These are phyloP conservation scores for Oscheius sp. DNA, from an alignment of 2,888 invertebrate species.

Conservation along the genomic window DNA sequence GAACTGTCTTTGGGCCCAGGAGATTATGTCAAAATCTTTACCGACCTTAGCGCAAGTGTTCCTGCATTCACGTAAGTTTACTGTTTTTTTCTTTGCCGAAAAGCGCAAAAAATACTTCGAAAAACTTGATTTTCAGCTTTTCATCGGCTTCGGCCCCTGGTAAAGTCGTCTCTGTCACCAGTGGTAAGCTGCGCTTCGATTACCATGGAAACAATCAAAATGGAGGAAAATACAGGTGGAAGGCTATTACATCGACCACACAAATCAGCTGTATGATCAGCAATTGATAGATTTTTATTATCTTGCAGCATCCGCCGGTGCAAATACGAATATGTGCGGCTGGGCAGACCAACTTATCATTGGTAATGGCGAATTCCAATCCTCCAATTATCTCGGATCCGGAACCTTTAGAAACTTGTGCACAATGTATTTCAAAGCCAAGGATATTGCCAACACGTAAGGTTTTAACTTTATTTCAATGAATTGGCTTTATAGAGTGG, in stretches of 20 bases:
- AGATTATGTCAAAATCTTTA: background rate
- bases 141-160: background rate
- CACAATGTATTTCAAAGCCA: too few relatives aligned
- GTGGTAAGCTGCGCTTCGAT: background rate
- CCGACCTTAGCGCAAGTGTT: background rate
- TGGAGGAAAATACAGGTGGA: slow-evolving; percentile 1
- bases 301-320: too few relatives aligned
- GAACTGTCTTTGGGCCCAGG: background rate
- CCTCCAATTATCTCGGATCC: too few relatives aligned
- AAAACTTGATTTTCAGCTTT: background rate
- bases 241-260: background rate
- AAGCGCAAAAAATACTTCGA: background rate
- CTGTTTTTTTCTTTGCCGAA: background rate
- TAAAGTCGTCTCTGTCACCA: background rate
- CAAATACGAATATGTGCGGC: too few relatives aligned
- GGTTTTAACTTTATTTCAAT: too few relatives aligned
- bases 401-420: too few relatives aligned
- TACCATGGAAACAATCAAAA: background rate
- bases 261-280: too few relatives aligned
- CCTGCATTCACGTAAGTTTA: background rate
- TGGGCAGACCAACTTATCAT: too few relatives aligned
- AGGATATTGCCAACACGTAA: too few relatives aligned
- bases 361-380: too few relatives aligned
- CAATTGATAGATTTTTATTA: too few relatives aligned
- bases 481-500: background rate